phyloP scores from a whole-genome alignment of 2,888 invertebrate genomes.

The Standfussiana lucernea region DNA sequence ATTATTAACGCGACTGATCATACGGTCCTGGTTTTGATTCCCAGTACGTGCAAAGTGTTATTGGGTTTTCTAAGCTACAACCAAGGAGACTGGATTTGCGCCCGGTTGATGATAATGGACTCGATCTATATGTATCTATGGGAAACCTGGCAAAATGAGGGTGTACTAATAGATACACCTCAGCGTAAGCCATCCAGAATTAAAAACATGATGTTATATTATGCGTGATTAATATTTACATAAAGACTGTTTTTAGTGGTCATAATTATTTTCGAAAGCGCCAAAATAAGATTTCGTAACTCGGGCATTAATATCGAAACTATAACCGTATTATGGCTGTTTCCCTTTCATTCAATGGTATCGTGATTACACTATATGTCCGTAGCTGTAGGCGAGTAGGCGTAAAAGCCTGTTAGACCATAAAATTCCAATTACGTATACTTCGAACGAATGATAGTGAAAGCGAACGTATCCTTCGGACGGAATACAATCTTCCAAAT shows the following conservation, averaged over 20 bases:
- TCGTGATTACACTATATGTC: constrained; percentile 20
- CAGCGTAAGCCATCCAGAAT: not conserved
- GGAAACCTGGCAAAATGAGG: not conserved
- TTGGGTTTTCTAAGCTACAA: not conserved
- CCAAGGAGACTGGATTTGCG: not conserved
- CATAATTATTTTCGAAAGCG: not conserved
- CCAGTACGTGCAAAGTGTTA: not conserved
- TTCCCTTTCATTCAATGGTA: constrained; percentile 52
- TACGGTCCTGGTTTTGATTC: not conserved
- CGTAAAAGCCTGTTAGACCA: constrained; percentile 39
- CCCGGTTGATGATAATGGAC: too few relatives aligned
- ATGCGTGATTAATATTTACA: not conserved
- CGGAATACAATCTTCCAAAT: constrained; percentile 3
- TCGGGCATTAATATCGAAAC: constrained; percentile 10
- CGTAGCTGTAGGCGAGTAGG: constrained; percentile 48
- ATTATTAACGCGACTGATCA: too few relatives aligned
- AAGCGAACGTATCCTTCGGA: constrained; percentile 40
- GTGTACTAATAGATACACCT: not conserved
- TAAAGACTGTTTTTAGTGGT: not conserved
- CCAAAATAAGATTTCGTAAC: not conserved
- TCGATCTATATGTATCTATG: too few relatives aligned
- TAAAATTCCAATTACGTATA: constrained; percentile 50
- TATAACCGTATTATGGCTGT: constrained; percentile 1
- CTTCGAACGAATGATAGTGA: constrained; percentile 44
- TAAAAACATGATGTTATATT: not conserved